Evolutionary conservation across 2,888 invertebrate genomes (phyloP).

Genomic region (Nemurella pictetii): DNA sequence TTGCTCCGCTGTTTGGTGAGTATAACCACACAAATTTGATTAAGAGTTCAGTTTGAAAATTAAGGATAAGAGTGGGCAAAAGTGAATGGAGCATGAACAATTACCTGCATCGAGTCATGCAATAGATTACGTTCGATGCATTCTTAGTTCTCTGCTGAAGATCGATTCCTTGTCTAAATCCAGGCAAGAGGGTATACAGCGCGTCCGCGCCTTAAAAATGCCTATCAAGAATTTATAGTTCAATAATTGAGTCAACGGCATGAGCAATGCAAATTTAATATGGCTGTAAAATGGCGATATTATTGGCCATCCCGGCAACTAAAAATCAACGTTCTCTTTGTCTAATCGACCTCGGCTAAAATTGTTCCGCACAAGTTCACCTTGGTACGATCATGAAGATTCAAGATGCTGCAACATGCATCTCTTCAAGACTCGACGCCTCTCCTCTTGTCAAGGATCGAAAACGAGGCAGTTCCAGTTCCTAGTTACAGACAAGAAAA

Average conservation of each 20-base stretch:
- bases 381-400: not conserved
- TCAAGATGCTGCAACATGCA: not conserved
- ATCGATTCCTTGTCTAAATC: too few species aligned
- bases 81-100: not conserved
- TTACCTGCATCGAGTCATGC: not conserved
- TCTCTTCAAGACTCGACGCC: not conserved
- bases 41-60: not conserved
- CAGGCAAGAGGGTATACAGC: too few species aligned
- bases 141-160: too few species aligned
- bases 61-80: not conserved
- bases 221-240: too few species aligned
- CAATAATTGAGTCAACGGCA: too few species aligned
- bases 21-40: not conserved
- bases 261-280: too few species aligned
- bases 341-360: not conserved
- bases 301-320: not conserved
- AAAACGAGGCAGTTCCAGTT: not conserved
- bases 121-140: too few species aligned
- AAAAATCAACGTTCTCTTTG: not conserved
- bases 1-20: not conserved
- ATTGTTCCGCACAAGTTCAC: not conserved
- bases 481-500: too few species aligned
- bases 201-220: too few species aligned
- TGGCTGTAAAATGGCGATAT: too few species aligned
- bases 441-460: not conserved